These are phyloP conservation scores for Oscheius sp. DNA, from an alignment of 2,888 invertebrate genomes.

Conservation along the genomic window DNA sequence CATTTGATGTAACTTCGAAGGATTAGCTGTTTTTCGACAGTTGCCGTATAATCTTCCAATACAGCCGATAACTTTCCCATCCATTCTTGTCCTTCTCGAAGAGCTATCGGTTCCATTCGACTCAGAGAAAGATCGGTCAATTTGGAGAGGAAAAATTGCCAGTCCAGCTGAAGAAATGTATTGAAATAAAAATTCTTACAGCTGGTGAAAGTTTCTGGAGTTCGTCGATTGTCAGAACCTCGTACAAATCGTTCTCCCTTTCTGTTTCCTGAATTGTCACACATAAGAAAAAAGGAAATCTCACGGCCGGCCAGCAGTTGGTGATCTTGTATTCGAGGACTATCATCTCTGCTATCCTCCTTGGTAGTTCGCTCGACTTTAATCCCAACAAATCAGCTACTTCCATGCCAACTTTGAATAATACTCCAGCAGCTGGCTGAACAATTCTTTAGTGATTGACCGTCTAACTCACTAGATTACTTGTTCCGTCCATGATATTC, in stretches of 20 bases:
- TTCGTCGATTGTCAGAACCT: constrained; percentile 34
- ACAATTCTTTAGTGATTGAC: no score
- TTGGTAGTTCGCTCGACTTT: constrained; percentile 31
- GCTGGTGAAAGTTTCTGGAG: constrained; percentile 44
- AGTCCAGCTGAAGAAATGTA: constrained; percentile 39
- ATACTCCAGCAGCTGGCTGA: no score
- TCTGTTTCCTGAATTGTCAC: constrained; percentile 34
- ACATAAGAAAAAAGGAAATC: no score
- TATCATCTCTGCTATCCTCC: constrained; percentile 49
- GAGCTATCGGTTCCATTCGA: constrained; percentile 40
- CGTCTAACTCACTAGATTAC: no score
- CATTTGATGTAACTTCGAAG: constrained; percentile 47
- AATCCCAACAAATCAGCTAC: constrained; percentile 39
- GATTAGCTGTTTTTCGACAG: constrained; percentile 31
- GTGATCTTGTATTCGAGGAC: constrained; percentile 49
- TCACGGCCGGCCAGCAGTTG: constrained; percentile 38
- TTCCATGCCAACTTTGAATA: constrained; percentile 42
- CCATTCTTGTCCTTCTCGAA: constrained; percentile 47
- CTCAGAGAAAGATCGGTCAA: constrained; percentile 35
- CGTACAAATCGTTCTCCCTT: constrained; percentile 44
- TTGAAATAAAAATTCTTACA: constrained; percentile 13
- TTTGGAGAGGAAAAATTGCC: constrained; percentile 46
- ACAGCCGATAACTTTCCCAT: constrained; percentile 38
- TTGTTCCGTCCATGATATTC: not conserved
- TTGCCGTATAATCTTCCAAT: constrained; percentile 29